These are phyloP conservation scores for Crocuta crocuta DNA, from an alignment of 2,113 vertebrate genomes.

Conservation along the genomic window DNA sequence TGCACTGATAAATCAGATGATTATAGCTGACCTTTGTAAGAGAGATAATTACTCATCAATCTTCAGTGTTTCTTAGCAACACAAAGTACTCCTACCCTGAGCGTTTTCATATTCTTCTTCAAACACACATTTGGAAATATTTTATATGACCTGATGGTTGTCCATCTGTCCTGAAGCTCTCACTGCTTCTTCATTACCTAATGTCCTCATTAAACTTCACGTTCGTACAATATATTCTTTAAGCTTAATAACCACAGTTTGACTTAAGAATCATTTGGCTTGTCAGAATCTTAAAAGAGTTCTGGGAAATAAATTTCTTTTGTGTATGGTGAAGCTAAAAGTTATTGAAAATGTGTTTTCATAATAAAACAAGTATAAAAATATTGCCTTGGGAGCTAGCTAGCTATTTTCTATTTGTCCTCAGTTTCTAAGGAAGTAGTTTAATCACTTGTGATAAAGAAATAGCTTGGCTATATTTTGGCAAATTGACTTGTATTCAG, in stretches of 20 bases:
- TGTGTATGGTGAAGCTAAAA: constrained; percentile 83
- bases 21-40: constrained; percentile 81
- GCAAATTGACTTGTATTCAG: constrained; percentile 84
- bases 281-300: constrained; percentile 84
- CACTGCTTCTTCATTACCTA: constrained; percentile 78
- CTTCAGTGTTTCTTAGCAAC: constrained; percentile 86
- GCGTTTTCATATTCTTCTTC: constrained; percentile 84
- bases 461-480: constrained; percentile 82
- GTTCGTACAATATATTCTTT: constrained; percentile 62
- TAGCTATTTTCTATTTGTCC: constrained; percentile 86
- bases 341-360: constrained; percentile 87
- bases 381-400: constrained; percentile 81
- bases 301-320: constrained; percentile 84
- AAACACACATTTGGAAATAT: constrained; percentile 79
- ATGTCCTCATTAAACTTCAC: constrained; percentile 79
- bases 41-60: constrained; percentile 84
- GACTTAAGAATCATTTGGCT: constrained; percentile 82
- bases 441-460: constrained; percentile 85
- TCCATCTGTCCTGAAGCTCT: constrained; percentile 85
- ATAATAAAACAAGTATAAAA: constrained; percentile 84
- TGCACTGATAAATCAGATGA: constrained; percentile 81
- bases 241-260: constrained; percentile 81
- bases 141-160: constrained; percentile 83
- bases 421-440: constrained; percentile 80
- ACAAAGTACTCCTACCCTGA: constrained; percentile 79